Base-by-base conservation (phyloP, 1,140 invertebrate genomes). In the Neodiprion fabricii region DNA sequence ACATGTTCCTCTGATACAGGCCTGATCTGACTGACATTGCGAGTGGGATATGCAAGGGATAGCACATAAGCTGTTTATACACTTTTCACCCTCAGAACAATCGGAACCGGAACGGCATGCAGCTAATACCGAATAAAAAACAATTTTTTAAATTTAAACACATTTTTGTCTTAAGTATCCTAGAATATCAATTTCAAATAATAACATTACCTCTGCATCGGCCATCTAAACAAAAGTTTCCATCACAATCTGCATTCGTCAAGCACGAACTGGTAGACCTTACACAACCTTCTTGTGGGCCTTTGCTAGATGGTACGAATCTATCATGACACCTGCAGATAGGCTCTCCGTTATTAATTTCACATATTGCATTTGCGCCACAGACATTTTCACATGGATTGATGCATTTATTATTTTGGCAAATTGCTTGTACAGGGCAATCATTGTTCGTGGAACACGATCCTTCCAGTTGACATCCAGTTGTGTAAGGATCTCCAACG, bases 351-450 rank as follows among this genome's bases (percentile, higher is more conserved):
- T 95, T 92, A 12, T 92, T 85, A 8, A 96, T 91, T 78, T 92
- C 92, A 81, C 96, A 97, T 7, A 95, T 81, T 1, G 94, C 90
- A 86, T 97, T 97, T 0, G 90, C 81, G 9, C 94, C 95, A 81
- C 96, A 96, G 5, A 91, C 91, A 77, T 91, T 90, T 74, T 94
- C 92, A 81, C 95, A 97, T 1, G 94, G 95, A 87, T 96, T 93
- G 5, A 93, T 85, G 83, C 95, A 96, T 61, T 91, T 89, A 71
- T 93, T 92, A 71, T 91, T 90, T 48, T 92, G 85, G 84, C 96
- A 97, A 53, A 93, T 86, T 0, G 94, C 92, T 79, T 95, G 92
- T 7, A 88, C 79, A 0, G 95, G 94, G 82, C 96, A 97, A 83
- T 97, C 92, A 72, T 93, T 93, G 72, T 91, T 92, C 0, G 90